Evolutionary conservation across 2,888 invertebrate genomes (phyloP), one percentile per base, ranked within the genome.

Genomic region (Ganaspis brasiliensis): DNA sequence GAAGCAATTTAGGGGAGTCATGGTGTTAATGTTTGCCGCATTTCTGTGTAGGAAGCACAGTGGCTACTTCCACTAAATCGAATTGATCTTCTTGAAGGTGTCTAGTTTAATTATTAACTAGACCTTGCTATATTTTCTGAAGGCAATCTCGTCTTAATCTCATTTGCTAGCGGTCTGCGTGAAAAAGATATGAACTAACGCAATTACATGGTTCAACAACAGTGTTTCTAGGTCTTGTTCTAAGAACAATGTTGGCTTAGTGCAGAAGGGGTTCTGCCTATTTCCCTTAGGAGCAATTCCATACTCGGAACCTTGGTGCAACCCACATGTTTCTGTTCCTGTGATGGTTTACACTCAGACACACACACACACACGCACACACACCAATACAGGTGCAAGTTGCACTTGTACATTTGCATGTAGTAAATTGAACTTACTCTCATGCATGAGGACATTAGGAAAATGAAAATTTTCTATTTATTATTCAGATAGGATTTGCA

Each of bases 21-120:
- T 8, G 14, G 74, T 77, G 61, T 71, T 67, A 75, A 73, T 78
- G 63, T 72, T 70, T 72, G 63, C 24, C 49, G 49, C 37, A 73
- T 75, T 75, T 63, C 31, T 16, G 26, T 57, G 72, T 67, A 72
- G 12, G 45, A 45, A 8, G 52, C 52, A 52, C 16, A n/a, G 52
- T 40, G 73, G 49, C 16, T 55, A 61, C n/a, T 16, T 45, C 31
- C 24, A 8, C 24, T 67, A 67, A 67, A 24, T 24, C 45, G 45
- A 45, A 67, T 67, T 67, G 45, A 67, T 67, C 67, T 67, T 45
- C 24, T 45, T 24, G 24, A 21, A 45, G 26, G n/a, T 45, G 45
- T 45, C 67, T 67, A 45, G 67, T 67, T 67, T 24, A 19, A 67
- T 67, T 67, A 67, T 45, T 67, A 45, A 67, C 45, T n/a, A 45